phyloP scores from a whole-genome alignment of 2,797 vertebrate species.

The Lutjanus argentimaculatus region DNA sequence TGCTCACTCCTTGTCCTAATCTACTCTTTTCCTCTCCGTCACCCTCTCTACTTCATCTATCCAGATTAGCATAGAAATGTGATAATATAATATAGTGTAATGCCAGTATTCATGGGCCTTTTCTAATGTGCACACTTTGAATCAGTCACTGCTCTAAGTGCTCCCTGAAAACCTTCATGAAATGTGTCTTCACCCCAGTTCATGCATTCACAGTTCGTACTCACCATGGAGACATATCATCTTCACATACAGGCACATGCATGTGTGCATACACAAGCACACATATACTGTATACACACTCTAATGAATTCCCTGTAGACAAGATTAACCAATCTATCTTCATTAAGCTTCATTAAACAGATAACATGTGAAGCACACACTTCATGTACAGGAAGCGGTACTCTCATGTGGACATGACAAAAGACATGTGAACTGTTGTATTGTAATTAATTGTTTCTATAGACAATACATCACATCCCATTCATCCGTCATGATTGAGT shows the following conservation, averaged over 20 bases:
- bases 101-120: slow-evolving; percentile 56
- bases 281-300: slow-evolving; percentile 12
- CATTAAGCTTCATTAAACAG: slow-evolving; percentile 69
- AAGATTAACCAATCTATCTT: slow-evolving; percentile 63
- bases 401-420: slow-evolving; percentile 40
- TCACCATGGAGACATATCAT: slow-evolving; percentile 24
- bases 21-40: slow-evolving; percentile 23
- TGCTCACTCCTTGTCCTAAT: slow-evolving; percentile 12
- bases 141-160: slow-evolving; percentile 34
- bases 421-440: slow-evolving; percentile 26
- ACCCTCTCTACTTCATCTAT: slow-evolving; percentile 13
- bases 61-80: slow-evolving; percentile 67
- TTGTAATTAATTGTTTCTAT: slow-evolving; percentile 61
- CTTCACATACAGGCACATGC: slow-evolving; percentile 5
- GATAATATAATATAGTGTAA: slow-evolving; percentile 54
- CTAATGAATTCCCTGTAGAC: slow-evolving; percentile 43
- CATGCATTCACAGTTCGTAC: slow-evolving; percentile 13
- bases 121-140: slow-evolving; percentile 62
- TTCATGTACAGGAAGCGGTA: slow-evolving; percentile 20
- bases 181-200: slow-evolving; percentile 38
- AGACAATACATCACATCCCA: slow-evolving; percentile 44
- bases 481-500: slow-evolving; percentile 43
- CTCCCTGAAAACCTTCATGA: slow-evolving; percentile 46
- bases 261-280: not conserved
- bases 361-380: slow-evolving; percentile 52